Percentiles rank a stretch among this genome's conserved stretches.
Evolutionary conservation across 2,113 vertebrate species (phyloP).

Genomic region (Catharus fuscescens): DNA sequence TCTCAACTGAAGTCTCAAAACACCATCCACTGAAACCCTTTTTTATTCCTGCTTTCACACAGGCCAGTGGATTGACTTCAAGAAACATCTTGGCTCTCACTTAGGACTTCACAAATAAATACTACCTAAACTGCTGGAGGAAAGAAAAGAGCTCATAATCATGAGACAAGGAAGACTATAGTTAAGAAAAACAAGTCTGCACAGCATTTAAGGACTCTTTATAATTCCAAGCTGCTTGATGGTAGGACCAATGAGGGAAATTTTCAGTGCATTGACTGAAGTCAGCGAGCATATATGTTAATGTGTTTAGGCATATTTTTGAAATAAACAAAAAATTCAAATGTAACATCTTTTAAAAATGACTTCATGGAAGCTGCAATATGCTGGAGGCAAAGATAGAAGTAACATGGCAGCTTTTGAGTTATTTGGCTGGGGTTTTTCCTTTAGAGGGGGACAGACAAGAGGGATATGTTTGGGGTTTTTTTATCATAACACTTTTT

Average conservation of each 20-base stretch:
- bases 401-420: not conserved
- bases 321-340: not conserved
- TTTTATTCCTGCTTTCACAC: not conserved
- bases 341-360: not conserved
- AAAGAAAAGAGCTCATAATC: not conserved
- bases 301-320: not conserved
- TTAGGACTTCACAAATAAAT: not conserved
- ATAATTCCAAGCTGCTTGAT: not conserved
- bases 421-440: not conserved
- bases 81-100: not conserved
- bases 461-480: accelerated
- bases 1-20: not conserved
- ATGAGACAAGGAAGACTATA: not conserved
- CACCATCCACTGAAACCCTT: not conserved
- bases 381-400: not conserved
- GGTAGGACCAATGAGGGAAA: not conserved
- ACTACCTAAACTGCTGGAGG: not conserved
- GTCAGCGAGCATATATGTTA: not conserved
- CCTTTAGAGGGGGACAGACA: accelerated
- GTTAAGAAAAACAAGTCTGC: not conserved
- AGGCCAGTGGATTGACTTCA: not conserved
- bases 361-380: accelerated
- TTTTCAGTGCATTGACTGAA: not conserved
- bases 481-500: not conserved
- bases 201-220: not conserved